Percentiles rank a stretch among this genome's conserved stretches.
phyloP scores from a whole-genome alignment of 1,140 invertebrate species.

The Diorhabda elongata region DNA sequence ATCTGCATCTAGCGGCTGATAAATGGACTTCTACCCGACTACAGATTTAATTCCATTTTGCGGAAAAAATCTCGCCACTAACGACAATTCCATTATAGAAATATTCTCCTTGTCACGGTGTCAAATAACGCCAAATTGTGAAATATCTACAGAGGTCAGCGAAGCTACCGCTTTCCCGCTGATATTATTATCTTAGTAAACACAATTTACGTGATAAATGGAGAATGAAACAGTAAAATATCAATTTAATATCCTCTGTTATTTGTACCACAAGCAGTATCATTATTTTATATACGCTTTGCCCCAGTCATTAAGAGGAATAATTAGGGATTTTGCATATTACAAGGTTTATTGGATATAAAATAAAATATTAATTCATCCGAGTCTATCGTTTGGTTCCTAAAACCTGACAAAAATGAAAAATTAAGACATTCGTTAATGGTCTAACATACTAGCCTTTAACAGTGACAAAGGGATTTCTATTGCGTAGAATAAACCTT shows the following conservation, averaged over 20 bases:
- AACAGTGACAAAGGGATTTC: no score
- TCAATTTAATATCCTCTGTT: constrained; percentile 11
- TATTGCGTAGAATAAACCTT: no score
- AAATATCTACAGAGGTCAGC: neutral
- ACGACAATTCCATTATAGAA: neutral
- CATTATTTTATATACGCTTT: neutral
- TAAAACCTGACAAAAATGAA: no score
- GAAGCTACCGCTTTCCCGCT: neutral
- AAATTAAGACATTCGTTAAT: no score
- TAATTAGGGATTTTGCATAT: neutral
- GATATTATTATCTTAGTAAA: constrained; percentile 9
- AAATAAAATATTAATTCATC: neutral
- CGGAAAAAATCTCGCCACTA: neutral
- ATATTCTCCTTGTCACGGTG: neutral
- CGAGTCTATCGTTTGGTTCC: no score
- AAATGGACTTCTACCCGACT: neutral
- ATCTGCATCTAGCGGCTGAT: neutral
- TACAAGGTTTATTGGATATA: neutral
- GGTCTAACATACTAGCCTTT: no score
- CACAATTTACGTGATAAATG: constrained; percentile 16
- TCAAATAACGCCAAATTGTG: neutral
- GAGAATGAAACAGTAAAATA: constrained; percentile 10
- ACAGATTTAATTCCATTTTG: neutral
- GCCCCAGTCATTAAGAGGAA: neutral
- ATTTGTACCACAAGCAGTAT: neutral